These are phyloP conservation scores for Melanitta fusca DNA, from an alignment of 2,797 vertebrate species.

Conservation along the genomic window DNA sequence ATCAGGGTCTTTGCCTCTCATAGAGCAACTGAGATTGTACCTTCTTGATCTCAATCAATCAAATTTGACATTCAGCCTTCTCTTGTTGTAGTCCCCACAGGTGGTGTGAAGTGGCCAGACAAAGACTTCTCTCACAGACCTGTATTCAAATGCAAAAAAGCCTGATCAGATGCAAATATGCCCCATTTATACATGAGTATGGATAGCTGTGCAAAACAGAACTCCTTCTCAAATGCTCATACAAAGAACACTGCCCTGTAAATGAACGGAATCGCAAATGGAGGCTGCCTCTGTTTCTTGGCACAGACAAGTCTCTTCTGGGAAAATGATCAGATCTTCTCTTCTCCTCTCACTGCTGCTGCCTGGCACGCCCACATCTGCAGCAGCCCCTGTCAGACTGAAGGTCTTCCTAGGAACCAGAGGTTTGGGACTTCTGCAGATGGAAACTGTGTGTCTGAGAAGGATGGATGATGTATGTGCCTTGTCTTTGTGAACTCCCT, in stretches of 20 bases:
- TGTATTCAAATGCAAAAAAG: neutral
- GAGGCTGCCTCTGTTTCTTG: neutral
- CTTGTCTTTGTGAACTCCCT: neutral
- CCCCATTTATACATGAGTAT: neutral
- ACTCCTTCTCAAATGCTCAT: neutral
- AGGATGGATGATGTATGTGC: accelerated
- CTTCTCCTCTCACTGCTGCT: neutral
- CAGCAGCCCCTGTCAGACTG: neutral
- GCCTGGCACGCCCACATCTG: neutral
- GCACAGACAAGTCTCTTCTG: neutral
- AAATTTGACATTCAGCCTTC: neutral
- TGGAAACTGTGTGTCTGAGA: neutral
- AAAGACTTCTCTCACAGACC: neutral
- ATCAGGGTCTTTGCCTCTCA: neutral
- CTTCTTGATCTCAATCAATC: neutral
- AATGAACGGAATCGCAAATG: neutral
- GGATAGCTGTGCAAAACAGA: neutral
- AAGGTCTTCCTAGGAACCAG: neutral
- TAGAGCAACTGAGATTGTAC: neutral
- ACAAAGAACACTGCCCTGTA: neutral
- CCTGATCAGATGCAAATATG: neutral
- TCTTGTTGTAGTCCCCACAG: neutral
- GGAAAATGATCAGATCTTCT: neutral
- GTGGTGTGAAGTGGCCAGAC: neutral
- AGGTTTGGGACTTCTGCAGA: neutral